Base-by-base conservation (phyloP, 2,888 invertebrate genomes). In the Machimus rusticus region DNA sequence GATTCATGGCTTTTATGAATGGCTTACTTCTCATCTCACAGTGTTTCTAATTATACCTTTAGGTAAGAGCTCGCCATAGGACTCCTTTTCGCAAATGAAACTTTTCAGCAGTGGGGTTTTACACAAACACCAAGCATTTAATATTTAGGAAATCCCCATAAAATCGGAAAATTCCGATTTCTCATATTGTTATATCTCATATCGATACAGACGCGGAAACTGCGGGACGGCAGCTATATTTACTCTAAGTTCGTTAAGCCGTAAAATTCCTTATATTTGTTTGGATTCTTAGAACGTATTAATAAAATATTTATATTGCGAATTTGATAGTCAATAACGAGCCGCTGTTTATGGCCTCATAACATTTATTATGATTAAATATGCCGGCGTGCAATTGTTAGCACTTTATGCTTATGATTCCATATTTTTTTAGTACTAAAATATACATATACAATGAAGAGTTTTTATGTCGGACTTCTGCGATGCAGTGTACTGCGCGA, bases 1-100 rank as follows among this genome's bases (percentile, higher is more conserved):
- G 16, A 90, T 91, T 90, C 91, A 91, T 91, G 92, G 91, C 91
- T 91, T 90, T 90, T 90, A 91, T 92, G 91, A 90, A 92, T 92
- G 92, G 92, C 92, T 90, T 92, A 92, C 91, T 90, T 92, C 90
- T 92, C 92, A 90, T 91, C 92, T 89, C 92, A 92, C 91, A 92
- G 92, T 91, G 92, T 91, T 92, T 92, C 92, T 90, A 91, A 92
- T 89, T 91, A 91, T 91, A 92, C 92, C 91, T 91, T 91, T 90
- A 92, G 92, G 92, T 92, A 92, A 92, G 86, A 88, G 23, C 39
- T 43, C 66, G 23, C 9, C 88, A 74, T 81, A 12, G 14, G 4
- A 66, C 74, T 39, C 51, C 55, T 87, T 19, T 51, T 51, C 51
- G 51, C 5, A 51, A 51, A 16, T 51, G n/a, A 28, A 23, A 9